A percentile compares a stretch with the other conserved stretches of the same genome.
Conservation (phyloP, 2,888 invertebrate genomes). For the Hyposoter dolosus region DNA sequence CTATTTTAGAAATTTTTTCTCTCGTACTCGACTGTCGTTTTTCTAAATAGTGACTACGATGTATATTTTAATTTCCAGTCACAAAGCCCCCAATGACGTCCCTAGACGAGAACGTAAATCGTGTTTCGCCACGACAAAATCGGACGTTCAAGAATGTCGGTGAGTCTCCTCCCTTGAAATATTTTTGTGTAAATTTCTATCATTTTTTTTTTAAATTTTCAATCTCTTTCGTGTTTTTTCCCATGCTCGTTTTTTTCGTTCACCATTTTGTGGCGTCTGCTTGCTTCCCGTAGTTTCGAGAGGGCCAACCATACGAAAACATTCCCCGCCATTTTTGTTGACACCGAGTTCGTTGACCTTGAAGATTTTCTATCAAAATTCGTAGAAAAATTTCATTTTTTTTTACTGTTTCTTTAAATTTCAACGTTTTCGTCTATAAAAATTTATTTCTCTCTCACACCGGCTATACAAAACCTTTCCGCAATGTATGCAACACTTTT, state of each 20-base stretch:
- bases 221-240: neutral
- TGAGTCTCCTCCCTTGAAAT: constrained; percentile 71
- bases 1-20: constrained; percentile 12
- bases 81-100: constrained; percentile 82
- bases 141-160: constrained; percentile 75
- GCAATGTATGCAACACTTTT: constrained; percentile 44
- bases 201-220: neutral
- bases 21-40: neutral
- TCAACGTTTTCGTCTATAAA: neutral
- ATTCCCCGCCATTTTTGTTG: neutral
- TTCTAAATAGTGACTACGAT: constrained; percentile 18
- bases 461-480: constrained; percentile 2
- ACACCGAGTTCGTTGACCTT: neutral
- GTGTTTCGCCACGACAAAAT: constrained; percentile 74
- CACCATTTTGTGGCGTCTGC: neutral
- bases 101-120: constrained; percentile 83
- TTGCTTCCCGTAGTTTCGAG: neutral
- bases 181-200: neutral
- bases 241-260: neutral
- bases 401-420: neutral
- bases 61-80: constrained; percentile 75
- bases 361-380: neutral
- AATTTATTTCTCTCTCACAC: neutral
- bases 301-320: no score
- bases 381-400: neutral